Base-by-base conservation (phyloP, 2,797 vertebrate genomes). In the Apodemus agrarius region DNA sequence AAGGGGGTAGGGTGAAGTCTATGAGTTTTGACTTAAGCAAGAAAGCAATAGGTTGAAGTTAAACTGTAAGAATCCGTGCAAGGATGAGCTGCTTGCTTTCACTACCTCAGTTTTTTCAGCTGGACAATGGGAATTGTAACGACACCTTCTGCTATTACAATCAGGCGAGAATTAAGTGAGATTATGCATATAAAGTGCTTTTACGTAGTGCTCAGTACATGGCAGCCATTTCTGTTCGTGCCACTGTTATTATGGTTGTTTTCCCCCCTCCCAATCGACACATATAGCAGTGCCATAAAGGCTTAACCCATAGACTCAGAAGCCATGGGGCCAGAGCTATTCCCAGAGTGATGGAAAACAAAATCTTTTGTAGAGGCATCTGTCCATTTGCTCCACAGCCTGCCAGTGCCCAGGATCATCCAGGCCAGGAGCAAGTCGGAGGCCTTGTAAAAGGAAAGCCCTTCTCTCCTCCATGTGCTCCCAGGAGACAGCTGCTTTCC, bases 341-440 rank as follows among this genome's bases (percentile, higher is more conserved):
- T 94, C 54, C 67, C 61, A 37, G 89, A 92, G 81, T 93, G 81
- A 90, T 76, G 95, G 65, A 95, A 81, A 79, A 91, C 98, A 54
- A 46, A 67, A 96, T 95, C 85, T 97, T 93, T 97, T 97, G 96
- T 80, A 80, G 96, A 97, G 95, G 95, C 97, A 90, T 96, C 94
- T 97, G 96, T 94, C 95, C 61, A 79, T 97, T 96, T 97, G 91
- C 81, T 89, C 89, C 67, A 59, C 79, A 95, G 96, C 78, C 89
- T 93, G 93, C 80, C 89, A 94, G 94, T 90, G 63, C 43, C 61
- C 43, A 52, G 93, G 91, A 97, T 92, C 96, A 95, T 63, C 54
- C 7, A 3, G 40, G 10, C 80, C 57, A 57, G 81, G 83, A 85
- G 49, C 92, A 94, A 97, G 94, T 97, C 90, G 88, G 61, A 94